Evolutionary conservation across 2,888 invertebrate genomes (phyloP).

Genomic region (Corbicula japonica): DNA sequence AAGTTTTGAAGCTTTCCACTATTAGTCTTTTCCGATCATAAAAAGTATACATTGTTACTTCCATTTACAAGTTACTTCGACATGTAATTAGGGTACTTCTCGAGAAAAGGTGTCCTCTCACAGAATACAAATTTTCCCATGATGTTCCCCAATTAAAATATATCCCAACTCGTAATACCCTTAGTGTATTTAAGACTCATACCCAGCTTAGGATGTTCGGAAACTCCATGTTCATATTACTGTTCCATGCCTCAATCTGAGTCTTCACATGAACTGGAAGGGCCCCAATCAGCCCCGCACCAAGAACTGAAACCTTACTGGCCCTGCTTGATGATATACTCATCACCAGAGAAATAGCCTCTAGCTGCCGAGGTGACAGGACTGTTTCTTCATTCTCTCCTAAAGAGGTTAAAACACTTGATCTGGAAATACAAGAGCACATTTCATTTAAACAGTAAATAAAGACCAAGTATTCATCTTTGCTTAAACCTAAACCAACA

Average conservation of each 20-base stretch:
- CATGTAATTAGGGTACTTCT: too few species aligned
- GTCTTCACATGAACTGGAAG: slow-evolving; percentile 88
- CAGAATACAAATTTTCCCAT: too few species aligned
- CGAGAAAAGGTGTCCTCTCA: too few species aligned
- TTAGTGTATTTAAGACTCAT: slow-evolving; percentile 69
- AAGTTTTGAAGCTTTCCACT: too few species aligned
- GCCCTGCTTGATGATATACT: slow-evolving; percentile 87
- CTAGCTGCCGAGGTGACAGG: slow-evolving; percentile 78
- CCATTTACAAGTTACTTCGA: too few species aligned
- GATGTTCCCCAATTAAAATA: too few species aligned
- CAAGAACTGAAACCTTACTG: slow-evolving; percentile 87
- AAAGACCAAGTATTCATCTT: neutral
- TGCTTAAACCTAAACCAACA: neutral
- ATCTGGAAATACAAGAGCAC: slow-evolving; percentile 63
- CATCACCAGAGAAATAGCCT: slow-evolving; percentile 86
- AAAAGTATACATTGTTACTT: too few species aligned
- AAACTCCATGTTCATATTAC: slow-evolving; percentile 88
- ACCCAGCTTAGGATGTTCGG: slow-evolving; percentile 88
- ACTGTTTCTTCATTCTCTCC: too few species aligned
- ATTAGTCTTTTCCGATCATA: too few species aligned
- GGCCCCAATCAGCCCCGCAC: slow-evolving; percentile 88
- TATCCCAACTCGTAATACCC: too few species aligned
- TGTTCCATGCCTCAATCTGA: slow-evolving; percentile 89
- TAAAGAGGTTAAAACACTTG: slow-evolving; percentile 79
- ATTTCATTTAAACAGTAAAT: neutral